A percentile compares a stretch with the other conserved stretches of the same genome.
Evolutionary conservation across 2,888 invertebrate species (phyloP).

Genomic region (Slavum lentiscoides): DNA sequence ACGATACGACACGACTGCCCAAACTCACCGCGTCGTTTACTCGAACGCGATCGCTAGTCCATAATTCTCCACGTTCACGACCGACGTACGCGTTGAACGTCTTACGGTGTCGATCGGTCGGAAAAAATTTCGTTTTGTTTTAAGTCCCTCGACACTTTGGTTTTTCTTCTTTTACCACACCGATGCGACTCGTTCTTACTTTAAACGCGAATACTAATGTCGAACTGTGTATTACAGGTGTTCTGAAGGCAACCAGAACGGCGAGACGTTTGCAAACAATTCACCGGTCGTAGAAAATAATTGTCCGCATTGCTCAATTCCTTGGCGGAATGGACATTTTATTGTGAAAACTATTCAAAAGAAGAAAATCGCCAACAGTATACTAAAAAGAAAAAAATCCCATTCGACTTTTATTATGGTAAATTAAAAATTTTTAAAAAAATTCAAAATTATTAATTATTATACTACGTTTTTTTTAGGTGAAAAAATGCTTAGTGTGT

Average conservation of each 20-base stretch:
- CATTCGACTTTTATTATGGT: background rate
- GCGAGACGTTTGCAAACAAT: background rate
- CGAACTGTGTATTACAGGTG: background rate
- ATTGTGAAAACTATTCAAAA: constrained; percentile 3
- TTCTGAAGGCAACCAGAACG: background rate
- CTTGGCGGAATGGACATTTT: constrained; percentile 13
- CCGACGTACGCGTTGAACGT: too few species aligned
- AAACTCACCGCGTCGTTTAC: too few species aligned
- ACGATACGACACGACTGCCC: too few species aligned
- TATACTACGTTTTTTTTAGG: constrained; percentile 20
- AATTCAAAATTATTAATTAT: background rate
- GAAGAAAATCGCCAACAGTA: background rate
- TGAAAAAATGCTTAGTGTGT: constrained; percentile 3
- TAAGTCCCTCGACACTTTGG: too few species aligned
- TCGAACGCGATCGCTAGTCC: too few species aligned
- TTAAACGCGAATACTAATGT: background rate
- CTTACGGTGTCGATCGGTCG: too few species aligned
- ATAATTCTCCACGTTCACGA: too few species aligned
- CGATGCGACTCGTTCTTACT: background rate
- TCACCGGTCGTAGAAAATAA: background rate
- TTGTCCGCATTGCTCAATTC: background rate
- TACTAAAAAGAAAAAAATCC: background rate
- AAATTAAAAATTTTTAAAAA: background rate
- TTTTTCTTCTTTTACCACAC: too few species aligned
- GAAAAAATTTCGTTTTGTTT: too few species aligned